Evolutionary conservation across 2,797 vertebrate genomes (phyloP).

Genomic region (Anguilla anguilla): DNA sequence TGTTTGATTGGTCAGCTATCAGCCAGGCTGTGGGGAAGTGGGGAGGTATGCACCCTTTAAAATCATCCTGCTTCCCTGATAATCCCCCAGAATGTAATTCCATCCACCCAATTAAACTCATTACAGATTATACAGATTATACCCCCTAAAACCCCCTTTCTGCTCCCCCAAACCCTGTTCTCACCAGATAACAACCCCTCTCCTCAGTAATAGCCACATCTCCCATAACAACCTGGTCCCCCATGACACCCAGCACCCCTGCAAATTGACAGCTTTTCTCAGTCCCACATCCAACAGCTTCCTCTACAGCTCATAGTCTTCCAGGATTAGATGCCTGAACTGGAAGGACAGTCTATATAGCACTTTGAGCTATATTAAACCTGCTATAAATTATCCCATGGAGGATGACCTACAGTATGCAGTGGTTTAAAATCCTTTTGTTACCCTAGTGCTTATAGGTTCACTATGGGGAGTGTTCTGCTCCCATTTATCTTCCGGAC

Average conservation of each 20-base stretch:
- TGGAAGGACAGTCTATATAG: conserved; percentile 37
- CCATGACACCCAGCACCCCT: not conserved
- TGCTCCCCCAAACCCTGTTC: too few species aligned
- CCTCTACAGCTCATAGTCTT: not conserved
- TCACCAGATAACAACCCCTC: too few species aligned
- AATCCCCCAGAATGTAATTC: too few species aligned
- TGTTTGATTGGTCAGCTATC: not conserved
- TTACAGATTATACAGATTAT: too few species aligned
- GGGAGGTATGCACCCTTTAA: too few species aligned
- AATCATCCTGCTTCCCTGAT: too few species aligned
- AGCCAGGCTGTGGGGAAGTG: not conserved
- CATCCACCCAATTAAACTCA: too few species aligned
- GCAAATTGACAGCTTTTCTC: not conserved
- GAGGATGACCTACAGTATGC: conserved; percentile 43
- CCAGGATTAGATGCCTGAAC: conserved; percentile 33
- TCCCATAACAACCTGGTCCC: not conserved
- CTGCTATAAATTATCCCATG: conserved; percentile 57
- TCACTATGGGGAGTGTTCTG: conserved; percentile 42
- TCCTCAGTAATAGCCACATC: too few species aligned
- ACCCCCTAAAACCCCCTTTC: too few species aligned
- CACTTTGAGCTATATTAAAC: conserved; percentile 33
- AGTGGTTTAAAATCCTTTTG: conserved; percentile 58
- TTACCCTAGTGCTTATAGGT: conserved; percentile 48
- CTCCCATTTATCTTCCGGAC: conserved; percentile 49
- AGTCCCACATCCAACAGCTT: conserved; percentile 25